These are phyloP conservation scores for Promerops cafer DNA, from an alignment of 2,113 vertebrate genomes.

Conservation along the genomic window DNA sequence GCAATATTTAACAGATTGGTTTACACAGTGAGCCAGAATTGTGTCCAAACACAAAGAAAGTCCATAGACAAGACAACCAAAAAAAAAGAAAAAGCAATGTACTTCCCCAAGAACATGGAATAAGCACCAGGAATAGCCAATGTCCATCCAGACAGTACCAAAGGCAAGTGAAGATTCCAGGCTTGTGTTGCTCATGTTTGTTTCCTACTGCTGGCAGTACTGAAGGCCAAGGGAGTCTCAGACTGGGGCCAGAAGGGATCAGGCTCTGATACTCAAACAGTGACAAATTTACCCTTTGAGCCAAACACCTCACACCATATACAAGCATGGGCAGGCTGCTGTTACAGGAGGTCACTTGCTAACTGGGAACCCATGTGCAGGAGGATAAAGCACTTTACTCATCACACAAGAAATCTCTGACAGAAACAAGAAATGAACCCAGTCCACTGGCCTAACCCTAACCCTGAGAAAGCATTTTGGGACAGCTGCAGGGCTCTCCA, in stretches of 20 bases:
- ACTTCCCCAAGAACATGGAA: too few species aligned
- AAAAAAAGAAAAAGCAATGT: not conserved
- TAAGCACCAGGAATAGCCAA: not conserved
- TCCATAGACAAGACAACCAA: too few species aligned
- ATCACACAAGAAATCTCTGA: not conserved
- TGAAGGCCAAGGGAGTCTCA: not conserved
- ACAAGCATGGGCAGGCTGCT: rapidly evolving
- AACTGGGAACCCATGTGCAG: not conserved
- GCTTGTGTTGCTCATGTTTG: too few species aligned
- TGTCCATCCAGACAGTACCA: too few species aligned
- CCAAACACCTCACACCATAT: rapidly evolving
- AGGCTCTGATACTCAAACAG: not conserved
- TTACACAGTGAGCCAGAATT: not conserved
- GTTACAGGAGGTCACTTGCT: not conserved
- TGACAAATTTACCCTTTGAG: not conserved
- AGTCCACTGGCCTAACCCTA: not conserved
- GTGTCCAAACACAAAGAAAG: not conserved
- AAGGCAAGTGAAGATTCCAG: not conserved
- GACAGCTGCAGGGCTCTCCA: not conserved
- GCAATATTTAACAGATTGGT: not conserved
- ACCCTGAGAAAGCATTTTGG: not conserved
- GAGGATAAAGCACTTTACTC: not conserved
- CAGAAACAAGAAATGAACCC: not conserved
- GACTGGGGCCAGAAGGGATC: not conserved
- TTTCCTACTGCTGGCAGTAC: not conserved